Evolutionary conservation across 2,797 vertebrate genomes (phyloP).

Genomic region (Falco columbarius): DNA sequence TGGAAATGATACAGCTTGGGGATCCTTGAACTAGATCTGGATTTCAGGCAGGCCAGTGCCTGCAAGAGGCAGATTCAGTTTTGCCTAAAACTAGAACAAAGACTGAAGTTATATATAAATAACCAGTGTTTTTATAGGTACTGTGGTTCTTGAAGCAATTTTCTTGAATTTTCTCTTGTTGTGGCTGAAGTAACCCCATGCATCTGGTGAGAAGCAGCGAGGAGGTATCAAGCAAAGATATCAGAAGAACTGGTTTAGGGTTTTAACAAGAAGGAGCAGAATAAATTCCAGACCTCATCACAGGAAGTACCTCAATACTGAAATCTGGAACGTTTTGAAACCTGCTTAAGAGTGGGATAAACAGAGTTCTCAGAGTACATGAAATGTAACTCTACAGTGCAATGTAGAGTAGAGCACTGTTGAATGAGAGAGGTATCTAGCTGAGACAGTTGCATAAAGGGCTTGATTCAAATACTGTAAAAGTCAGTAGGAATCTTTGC

Average conservation of each 20-base stretch:
- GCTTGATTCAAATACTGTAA: background rate
- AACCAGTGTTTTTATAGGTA: background rate
- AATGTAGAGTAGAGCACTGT: background rate
- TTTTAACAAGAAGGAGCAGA: background rate
- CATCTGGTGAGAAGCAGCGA: background rate
- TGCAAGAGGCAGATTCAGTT: background rate
- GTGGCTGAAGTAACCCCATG: background rate
- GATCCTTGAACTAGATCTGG: background rate
- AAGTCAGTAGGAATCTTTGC: background rate
- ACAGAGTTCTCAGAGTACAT: background rate
- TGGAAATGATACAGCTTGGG: background rate
- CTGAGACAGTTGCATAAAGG: background rate
- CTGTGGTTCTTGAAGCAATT: background rate
- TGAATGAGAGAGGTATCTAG: background rate
- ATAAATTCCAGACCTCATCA: background rate
- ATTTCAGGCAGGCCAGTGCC: background rate
- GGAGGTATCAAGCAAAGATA: background rate
- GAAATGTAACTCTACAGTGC: background rate
- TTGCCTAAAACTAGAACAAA: background rate
- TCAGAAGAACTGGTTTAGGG: background rate
- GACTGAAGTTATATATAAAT: background rate
- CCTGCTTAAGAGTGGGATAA: background rate
- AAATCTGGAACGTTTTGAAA: background rate
- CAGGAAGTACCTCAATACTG: background rate
- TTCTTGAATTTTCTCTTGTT: background rate